Percentiles rank a stretch among this genome's conserved stretches.
phyloP scores from a whole-genome alignment of 2,797 vertebrate species.

The Clarias pachynema region DNA sequence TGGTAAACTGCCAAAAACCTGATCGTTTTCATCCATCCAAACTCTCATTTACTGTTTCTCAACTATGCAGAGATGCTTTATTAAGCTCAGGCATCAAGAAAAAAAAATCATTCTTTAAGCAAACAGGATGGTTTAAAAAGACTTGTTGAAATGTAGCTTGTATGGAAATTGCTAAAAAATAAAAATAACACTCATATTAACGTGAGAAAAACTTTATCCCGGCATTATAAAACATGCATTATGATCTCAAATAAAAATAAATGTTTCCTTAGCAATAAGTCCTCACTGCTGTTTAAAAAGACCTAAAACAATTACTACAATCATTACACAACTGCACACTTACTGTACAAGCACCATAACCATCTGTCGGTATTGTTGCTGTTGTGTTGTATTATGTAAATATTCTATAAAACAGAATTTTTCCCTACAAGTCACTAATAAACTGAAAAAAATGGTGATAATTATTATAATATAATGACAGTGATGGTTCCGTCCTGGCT shows the following conservation, averaged over 20 bases:
- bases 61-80: background rate
- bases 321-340: background rate
- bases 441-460: constrained; percentile 17
- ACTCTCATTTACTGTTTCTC: constrained; percentile 10
- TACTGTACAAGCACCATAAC: background rate
- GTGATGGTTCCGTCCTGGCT: constrained; percentile 12
- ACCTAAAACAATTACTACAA: background rate
- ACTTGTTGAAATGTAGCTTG: background rate
- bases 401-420: constrained; percentile 23
- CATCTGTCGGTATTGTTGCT: constrained; percentile 31
- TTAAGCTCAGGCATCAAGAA: background rate
- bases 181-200: background rate
- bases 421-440: constrained; percentile 10
- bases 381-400: constrained; percentile 21
- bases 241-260: background rate
- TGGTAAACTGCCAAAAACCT: constrained; percentile 33
- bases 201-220: too few relatives aligned
- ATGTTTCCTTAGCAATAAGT: background rate
- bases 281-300: background rate
- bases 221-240: background rate
- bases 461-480: constrained; percentile 23
- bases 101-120: background rate
- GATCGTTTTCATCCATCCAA: constrained; percentile 5
- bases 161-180: background rate
- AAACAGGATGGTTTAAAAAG: background rate